Conservation (phyloP, 2,113 vertebrate species). For the Galemys pyrenaicus region DNA sequence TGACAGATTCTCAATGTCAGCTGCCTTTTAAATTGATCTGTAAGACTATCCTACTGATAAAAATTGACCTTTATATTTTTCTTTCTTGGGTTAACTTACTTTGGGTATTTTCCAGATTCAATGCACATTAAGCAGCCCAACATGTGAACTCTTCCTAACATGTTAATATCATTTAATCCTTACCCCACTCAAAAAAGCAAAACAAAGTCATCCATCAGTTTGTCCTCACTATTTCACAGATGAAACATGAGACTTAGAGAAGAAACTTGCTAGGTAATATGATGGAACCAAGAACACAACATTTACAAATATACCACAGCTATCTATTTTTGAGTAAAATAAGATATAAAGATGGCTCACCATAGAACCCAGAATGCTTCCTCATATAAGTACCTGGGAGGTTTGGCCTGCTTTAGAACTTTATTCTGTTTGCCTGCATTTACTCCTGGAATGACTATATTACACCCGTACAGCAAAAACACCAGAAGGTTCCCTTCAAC, state of each 20-base stretch:
- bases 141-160: not conserved
- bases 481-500: slow-evolving; percentile 23
- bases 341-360: not conserved
- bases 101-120: not conserved
- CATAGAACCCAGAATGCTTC: not conserved
- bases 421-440: not conserved
- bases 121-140: not conserved
- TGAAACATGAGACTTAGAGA: not conserved
- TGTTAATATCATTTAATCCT: not conserved
- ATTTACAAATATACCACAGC: too few relatives aligned
- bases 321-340: slow-evolving; percentile 34
- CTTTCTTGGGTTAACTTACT: not conserved
- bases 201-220: not conserved
- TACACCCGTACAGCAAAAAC: slow-evolving; percentile 25
- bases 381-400: not conserved
- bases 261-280: not conserved
- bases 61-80: not conserved
- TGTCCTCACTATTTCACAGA: not conserved
- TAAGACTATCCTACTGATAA: not conserved
- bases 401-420: slow-evolving; percentile 63
- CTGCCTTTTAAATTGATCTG: not conserved
- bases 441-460: slow-evolving; percentile 21
- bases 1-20: not conserved
- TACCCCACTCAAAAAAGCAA: not conserved
- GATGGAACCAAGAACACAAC: slow-evolving; percentile 6